Evolutionary conservation across 2,113 vertebrate genomes (phyloP), one percentile per base, ranked within the genome.

Genomic region (Rhinoderma darwinii): DNA sequence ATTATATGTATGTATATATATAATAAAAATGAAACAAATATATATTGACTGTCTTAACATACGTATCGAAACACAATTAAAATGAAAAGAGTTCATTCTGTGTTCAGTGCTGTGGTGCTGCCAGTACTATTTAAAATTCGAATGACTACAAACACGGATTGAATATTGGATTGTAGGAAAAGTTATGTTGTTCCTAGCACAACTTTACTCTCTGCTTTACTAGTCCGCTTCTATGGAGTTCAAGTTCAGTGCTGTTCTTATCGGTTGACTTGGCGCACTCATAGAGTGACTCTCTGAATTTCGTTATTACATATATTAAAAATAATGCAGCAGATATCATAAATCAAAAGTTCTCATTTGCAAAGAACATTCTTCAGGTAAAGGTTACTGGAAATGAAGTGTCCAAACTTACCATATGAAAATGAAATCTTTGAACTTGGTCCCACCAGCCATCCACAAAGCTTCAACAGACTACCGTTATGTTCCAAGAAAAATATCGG

Each of bases 311-410:
- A 54, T 54, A 51, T 78, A 35, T 27, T 37, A 22, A 35, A 51
- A 51, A 77, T 77, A 25, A 51, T 30, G 30, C 14, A 20, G 75
- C 7, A 35, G 47, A 54, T 78, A 54, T 78, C 47, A 78, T 78
- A 78, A 78, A 78, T 78, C 47, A 78, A 78, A 78, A 78, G 75
- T 77, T 32, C 44, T 20, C 18, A n/a, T 32, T 14, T 17, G 27
- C 35, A 78, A 54, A 51, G 44, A 78, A 35, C 47, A 54, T 78
- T 78, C n/a, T 54, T 51, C 54, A 54, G 15, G n/a, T 35, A 78
- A 78, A 78, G 75, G 75, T 78, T 43, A 78, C 27, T 35, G 17
- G 5, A 78, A 78, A 78, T 54, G 15, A 78, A 54, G 30, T 78
- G 44, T 78, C 27, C 75, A 78, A 51, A 78, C 27, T 51, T 54